phyloP scores from a whole-genome alignment of 1,140 invertebrate species.

The Dermatophagoides farinae region DNA sequence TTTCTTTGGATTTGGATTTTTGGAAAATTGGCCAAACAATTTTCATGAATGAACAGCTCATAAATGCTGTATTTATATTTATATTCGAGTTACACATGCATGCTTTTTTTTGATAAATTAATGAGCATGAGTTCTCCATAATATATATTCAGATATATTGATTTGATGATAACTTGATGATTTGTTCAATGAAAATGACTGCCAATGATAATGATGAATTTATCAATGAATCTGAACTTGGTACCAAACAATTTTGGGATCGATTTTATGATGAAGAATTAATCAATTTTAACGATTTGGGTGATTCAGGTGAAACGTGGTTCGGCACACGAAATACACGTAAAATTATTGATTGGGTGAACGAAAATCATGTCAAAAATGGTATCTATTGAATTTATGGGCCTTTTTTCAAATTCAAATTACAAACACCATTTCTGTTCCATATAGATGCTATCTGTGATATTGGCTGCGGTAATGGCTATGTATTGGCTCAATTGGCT shows the following conservation, averaged over 20 bases:
- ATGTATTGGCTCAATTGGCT: slow-evolving; percentile 49
- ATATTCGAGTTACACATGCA: too few species aligned
- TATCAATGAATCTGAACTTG: slow-evolving; percentile 7
- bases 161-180: too few species aligned
- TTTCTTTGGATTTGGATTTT: too few species aligned
- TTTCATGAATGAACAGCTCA: too few species aligned
- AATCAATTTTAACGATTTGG: slow-evolving; percentile 53
- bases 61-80: too few species aligned
- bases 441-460: slow-evolving; percentile 28
- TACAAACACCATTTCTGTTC: slow-evolving; percentile 26
- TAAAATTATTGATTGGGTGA: slow-evolving; percentile 36
- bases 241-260: slow-evolving; percentile 41
- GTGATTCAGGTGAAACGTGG: slow-evolving; percentile 79
- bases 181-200: too few species aligned
- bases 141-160: too few species aligned
- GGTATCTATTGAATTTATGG: not conserved
- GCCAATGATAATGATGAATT: not conserved
- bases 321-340: slow-evolving; percentile 16
- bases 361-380: slow-evolving; percentile 46
- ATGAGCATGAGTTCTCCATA: too few species aligned
- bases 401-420: slow-evolving; percentile 37
- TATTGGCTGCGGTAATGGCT: slow-evolving; percentile 76
- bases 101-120: too few species aligned
- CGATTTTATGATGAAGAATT: slow-evolving; percentile 55
- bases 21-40: too few species aligned